Percentiles rank a stretch among this genome's conserved stretches.
Conservation (phyloP, 1,140 invertebrate species). For the Lepidurus arcticus region DNA sequence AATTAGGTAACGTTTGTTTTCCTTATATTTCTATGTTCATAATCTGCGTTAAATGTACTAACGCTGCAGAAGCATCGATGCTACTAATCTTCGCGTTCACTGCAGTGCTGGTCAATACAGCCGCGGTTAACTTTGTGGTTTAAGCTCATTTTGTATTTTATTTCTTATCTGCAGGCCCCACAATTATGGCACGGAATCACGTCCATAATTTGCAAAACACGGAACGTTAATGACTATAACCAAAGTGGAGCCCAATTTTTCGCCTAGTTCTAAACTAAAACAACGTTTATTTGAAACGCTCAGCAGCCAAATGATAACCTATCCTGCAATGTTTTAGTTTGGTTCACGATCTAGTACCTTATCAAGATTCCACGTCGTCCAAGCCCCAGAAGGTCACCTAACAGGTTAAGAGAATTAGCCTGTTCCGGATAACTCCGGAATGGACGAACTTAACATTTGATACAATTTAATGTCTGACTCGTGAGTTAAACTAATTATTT, state of each 20-base stretch:
- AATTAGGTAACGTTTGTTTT: no score
- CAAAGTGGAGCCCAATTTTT: not conserved
- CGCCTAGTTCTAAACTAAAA: not conserved
- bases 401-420: no score
- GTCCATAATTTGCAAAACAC: not conserved
- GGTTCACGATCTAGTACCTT: no score
- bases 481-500: no score
- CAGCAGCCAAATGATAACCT: not conserved
- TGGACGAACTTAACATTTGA: no score
- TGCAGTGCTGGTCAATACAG: slow-evolving; percentile 45
- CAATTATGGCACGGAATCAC: not conserved
- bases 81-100: slow-evolving; percentile 42
- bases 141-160: no score
- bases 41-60: slow-evolving; percentile 38
- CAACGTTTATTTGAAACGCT: not conserved
- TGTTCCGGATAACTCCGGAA: no score
- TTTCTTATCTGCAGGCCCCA: not conserved
- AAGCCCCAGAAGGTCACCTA: no score
- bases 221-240: not conserved
- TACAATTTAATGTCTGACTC: no score
- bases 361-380: no score
- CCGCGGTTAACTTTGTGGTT: slow-evolving; percentile 43
- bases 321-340: not conserved
- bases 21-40: no score
- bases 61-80: slow-evolving; percentile 42